phyloP scores from a whole-genome alignment of 2,888 invertebrate species.

The Drosophila dives region DNA sequence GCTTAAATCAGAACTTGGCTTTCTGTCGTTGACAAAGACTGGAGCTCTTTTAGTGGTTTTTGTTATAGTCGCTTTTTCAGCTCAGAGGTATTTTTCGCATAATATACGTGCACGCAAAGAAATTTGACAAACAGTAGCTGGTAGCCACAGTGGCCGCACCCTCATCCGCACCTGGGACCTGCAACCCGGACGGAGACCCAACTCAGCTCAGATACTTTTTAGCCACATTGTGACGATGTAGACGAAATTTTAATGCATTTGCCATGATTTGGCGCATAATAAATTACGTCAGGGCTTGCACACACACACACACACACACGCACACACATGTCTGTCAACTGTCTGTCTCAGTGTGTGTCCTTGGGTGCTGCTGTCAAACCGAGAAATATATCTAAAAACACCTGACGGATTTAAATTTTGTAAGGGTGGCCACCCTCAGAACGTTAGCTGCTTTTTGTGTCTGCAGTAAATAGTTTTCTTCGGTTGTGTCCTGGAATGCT shows the following conservation, averaged over 20 bases:
- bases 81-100: slow-evolving; percentile 52
- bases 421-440: slow-evolving; percentile 44
- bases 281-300: slow-evolving; percentile 52
- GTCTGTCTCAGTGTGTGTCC: slow-evolving; percentile 25
- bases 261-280: slow-evolving; percentile 74
- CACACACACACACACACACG: slow-evolving; percentile 9
- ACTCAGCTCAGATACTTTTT: slow-evolving; percentile 59
- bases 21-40: neutral
- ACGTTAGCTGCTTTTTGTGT: slow-evolving; percentile 32
- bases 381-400: slow-evolving; percentile 60
- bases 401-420: slow-evolving; percentile 74
- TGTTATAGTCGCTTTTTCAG: slow-evolving; percentile 18
- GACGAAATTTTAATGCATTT: slow-evolving; percentile 74
- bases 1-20: neutral
- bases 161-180: neutral
- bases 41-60: slow-evolving; percentile 1
- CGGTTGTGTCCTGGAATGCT: slow-evolving; percentile 43
- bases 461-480: slow-evolving; percentile 62
- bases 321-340: slow-evolving; percentile 40
- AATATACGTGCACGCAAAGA: slow-evolving; percentile 58
- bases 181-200: slow-evolving; percentile 44
- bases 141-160: slow-evolving; percentile 20
- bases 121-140: slow-evolving; percentile 67
- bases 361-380: slow-evolving; percentile 29
- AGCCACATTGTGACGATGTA: slow-evolving; percentile 64